Percentiles rank a stretch among this genome's conserved stretches.
These are phyloP conservation scores for Gorsachius goisagi DNA, from an alignment of 2,113 vertebrate genomes.

Conservation along the genomic window DNA sequence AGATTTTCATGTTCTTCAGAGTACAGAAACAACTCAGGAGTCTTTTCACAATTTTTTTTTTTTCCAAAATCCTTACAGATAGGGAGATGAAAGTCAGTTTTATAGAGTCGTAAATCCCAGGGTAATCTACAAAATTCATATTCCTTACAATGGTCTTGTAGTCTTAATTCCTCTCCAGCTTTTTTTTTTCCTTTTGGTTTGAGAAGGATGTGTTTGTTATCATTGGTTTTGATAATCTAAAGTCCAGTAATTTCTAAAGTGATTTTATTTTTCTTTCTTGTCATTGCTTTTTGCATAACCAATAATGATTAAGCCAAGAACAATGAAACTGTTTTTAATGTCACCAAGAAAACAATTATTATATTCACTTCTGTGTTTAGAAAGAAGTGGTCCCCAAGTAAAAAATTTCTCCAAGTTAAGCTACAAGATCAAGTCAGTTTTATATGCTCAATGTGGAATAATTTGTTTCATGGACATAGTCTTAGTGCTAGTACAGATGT, in stretches of 20 bases:
- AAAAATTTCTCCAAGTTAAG: background rate
- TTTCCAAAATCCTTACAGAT: background rate
- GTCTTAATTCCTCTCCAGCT: background rate
- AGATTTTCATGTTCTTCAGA: background rate
- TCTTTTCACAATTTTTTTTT: background rate
- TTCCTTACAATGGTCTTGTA: background rate
- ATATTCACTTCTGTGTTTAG: background rate
- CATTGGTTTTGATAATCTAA: background rate
- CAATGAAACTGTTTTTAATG: background rate
- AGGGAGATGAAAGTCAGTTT: background rate
- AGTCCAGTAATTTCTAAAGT: background rate
- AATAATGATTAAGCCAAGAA: background rate
- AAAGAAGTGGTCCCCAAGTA: background rate
- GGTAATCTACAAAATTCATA: background rate
- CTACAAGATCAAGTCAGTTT: background rate
- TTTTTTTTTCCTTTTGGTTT: fast-evolving
- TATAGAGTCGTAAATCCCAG: background rate
- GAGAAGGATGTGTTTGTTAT: background rate
- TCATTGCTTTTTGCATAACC: background rate
- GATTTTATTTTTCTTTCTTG: background rate
- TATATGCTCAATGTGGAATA: background rate
- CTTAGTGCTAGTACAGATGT: background rate
- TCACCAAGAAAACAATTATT: background rate
- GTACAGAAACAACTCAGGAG: background rate
- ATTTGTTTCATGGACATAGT: background rate